Evolutionary conservation across 2,113 vertebrate species (phyloP).

Genomic region (Psophia crepitans): DNA sequence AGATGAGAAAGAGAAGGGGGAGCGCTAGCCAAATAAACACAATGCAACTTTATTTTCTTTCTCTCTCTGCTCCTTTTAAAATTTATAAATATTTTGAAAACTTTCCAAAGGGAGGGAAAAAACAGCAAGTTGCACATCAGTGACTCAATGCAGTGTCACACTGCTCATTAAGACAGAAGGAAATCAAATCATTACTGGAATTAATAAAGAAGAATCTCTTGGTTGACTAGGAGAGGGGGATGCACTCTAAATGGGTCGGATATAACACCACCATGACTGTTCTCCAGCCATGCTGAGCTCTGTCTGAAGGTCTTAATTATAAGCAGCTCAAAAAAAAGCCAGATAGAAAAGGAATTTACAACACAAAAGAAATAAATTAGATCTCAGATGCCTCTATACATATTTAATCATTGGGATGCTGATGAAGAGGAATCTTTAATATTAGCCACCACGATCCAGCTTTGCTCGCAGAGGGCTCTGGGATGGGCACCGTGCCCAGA

Average conservation of each 20-base stretch:
- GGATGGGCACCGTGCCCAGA: rapidly evolving
- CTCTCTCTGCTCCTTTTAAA: conserved; percentile 1
- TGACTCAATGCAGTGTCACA: conserved; percentile 38
- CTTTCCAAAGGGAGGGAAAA: conserved; percentile 52
- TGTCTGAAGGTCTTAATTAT: conserved; percentile 64
- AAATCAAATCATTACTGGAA: conserved; percentile 47
- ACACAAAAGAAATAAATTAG: conserved; percentile 68
- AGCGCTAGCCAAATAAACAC: neutral
- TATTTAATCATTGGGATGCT: conserved; percentile 56
- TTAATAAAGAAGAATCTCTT: conserved; percentile 43
- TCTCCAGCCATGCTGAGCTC: conserved; percentile 33
- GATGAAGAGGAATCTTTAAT: conserved; percentile 55
- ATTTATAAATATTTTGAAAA: conserved; percentile 69
- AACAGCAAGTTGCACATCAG: neutral
- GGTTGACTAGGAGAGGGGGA: conserved; percentile 24
- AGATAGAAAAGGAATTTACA: conserved; percentile 35
- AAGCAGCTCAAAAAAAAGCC: conserved; percentile 23
- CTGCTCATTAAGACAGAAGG: conserved; percentile 41
- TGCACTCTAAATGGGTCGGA: neutral
- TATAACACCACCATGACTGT: neutral
- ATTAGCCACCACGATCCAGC: neutral
- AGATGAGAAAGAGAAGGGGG: neutral
- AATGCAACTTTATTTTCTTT: conserved; percentile 43
- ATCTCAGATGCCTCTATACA: conserved; percentile 49
- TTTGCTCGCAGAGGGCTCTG: neutral